A percentile compares a stretch with the other conserved stretches of the same genome.
Conservation (phyloP, 1,140 invertebrate species). For the Achroia grisella region DNA sequence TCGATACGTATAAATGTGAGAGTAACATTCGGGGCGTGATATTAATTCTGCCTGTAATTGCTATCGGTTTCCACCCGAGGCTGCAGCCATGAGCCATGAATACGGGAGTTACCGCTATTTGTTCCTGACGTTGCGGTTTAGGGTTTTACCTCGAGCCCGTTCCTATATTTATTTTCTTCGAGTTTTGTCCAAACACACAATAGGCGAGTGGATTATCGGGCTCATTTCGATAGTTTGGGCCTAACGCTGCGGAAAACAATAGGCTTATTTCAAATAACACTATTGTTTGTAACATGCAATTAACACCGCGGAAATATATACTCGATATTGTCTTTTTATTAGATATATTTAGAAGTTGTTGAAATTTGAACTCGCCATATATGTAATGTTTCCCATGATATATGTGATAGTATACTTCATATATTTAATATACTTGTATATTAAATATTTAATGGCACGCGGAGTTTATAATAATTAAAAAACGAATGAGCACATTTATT, state of each 20-base stretch:
- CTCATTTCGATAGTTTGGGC: slow-evolving; percentile 40
- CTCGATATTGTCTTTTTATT: too few species aligned
- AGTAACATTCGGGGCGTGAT: slow-evolving; percentile 70
- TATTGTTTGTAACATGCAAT: slow-evolving; percentile 26
- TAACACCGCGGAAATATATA: slow-evolving; percentile 8
- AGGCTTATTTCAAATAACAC: slow-evolving; percentile 40
- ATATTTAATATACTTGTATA: too few species aligned
- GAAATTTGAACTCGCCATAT: too few species aligned
- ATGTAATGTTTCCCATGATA: too few species aligned
- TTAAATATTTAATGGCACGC: too few species aligned
- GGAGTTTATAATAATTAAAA: too few species aligned
- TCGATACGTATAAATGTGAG: slow-evolving; percentile 72
- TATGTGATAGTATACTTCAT: too few species aligned
- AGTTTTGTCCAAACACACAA: slow-evolving; percentile 60
- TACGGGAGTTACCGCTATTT: slow-evolving; percentile 72
- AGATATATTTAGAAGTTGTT: too few species aligned
- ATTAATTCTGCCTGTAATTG: slow-evolving; percentile 73
- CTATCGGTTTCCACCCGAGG: slow-evolving; percentile 65
- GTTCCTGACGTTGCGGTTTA: slow-evolving; percentile 70
- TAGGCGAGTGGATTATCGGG: slow-evolving; percentile 54
- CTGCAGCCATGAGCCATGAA: slow-evolving; percentile 71
- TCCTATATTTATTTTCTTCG: slow-evolving; percentile 69
- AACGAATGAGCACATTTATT: too few species aligned
- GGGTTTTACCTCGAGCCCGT: slow-evolving; percentile 58
- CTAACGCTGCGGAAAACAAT: slow-evolving; percentile 35